Conservation (phyloP, 1,140 invertebrate species). For the Solenopsis fugax region DNA sequence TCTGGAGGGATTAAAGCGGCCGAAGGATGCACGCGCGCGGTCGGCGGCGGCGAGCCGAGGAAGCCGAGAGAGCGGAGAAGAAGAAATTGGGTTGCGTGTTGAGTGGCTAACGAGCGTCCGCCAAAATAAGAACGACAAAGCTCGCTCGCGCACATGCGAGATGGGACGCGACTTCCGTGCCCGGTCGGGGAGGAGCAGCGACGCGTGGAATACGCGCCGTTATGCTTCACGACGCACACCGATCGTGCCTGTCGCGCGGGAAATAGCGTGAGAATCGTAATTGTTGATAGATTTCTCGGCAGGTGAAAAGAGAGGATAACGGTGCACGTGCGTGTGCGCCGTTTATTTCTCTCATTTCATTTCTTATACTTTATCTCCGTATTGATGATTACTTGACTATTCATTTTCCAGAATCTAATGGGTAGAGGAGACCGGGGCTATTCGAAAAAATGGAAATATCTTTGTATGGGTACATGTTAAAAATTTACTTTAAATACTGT, state of each 20-base stretch:
- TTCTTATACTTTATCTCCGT: neutral
- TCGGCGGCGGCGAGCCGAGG: constrained; percentile 31
- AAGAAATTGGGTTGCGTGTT: constrained; percentile 60
- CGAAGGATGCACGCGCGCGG: constrained; percentile 16
- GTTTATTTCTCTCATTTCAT: neutral
- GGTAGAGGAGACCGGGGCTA: too few relatives aligned
- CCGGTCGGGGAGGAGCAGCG: constrained; percentile 32
- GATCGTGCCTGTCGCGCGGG: constrained; percentile 36
- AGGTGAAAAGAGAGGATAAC: neutral
- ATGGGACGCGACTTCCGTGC: constrained; percentile 54
- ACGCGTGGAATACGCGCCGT: constrained; percentile 56
- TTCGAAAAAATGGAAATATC: too few relatives aligned
- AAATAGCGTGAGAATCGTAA: constrained; percentile 48
- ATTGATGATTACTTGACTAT: neutral
- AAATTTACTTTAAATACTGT: too few relatives aligned
- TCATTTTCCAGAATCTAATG: neutral
- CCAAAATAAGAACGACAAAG: constrained; percentile 61
- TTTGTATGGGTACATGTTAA: too few relatives aligned
- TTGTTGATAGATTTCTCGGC: constrained; percentile 28
- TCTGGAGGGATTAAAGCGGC: constrained; percentile 43
- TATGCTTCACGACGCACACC: constrained; percentile 25
- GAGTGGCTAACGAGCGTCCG: constrained; percentile 66
- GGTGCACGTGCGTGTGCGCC: neutral
- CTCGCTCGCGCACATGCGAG: constrained; percentile 20
- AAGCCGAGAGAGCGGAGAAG: constrained; percentile 30